phyloP scores from a whole-genome alignment of 1,140 invertebrate species.

The Danaus plexippus region DNA sequence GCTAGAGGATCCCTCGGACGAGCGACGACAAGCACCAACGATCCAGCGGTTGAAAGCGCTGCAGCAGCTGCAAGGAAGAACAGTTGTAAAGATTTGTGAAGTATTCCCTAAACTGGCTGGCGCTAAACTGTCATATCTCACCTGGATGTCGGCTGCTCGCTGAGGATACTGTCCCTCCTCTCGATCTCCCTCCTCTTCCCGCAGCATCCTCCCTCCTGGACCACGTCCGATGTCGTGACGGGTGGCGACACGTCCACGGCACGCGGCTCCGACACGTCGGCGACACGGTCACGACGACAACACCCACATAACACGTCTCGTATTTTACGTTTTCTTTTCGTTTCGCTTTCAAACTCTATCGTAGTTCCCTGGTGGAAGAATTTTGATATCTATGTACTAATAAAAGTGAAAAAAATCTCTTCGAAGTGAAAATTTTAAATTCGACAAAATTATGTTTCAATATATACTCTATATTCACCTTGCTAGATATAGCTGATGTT shows the following conservation, averaged over 20 bases:
- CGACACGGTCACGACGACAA: constrained; percentile 40
- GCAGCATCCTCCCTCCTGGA: constrained; percentile 44
- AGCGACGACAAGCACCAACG: constrained; percentile 43
- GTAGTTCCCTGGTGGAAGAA: constrained; percentile 36
- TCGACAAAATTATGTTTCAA: too few relatives aligned
- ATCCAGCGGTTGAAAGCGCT: constrained; percentile 50
- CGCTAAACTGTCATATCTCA: constrained; percentile 18
- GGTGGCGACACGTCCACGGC: constrained; percentile 31
- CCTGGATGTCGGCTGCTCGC: constrained; percentile 44
- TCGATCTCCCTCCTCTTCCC: constrained; percentile 41
- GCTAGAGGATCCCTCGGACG: constrained; percentile 58
- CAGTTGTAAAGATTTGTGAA: background rate
- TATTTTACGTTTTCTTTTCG: constrained; percentile 48
- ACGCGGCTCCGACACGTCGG: constrained; percentile 35
- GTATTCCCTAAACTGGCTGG: too few relatives aligned
- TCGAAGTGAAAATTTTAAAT: too few relatives aligned
- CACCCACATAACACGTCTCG: constrained; percentile 52
- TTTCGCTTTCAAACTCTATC: constrained; percentile 58
- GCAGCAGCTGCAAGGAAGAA: constrained; percentile 39
- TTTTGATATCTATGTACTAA: background rate
- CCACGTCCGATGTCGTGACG: constrained; percentile 29
- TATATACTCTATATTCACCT: too few relatives aligned
- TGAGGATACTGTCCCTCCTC: constrained; percentile 65
- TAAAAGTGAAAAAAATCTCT: constrained; percentile 2
- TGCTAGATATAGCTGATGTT: too few relatives aligned